Base-by-base conservation (phyloP, 2,797 vertebrate species). In the Leptatherina wallacei region DNA sequence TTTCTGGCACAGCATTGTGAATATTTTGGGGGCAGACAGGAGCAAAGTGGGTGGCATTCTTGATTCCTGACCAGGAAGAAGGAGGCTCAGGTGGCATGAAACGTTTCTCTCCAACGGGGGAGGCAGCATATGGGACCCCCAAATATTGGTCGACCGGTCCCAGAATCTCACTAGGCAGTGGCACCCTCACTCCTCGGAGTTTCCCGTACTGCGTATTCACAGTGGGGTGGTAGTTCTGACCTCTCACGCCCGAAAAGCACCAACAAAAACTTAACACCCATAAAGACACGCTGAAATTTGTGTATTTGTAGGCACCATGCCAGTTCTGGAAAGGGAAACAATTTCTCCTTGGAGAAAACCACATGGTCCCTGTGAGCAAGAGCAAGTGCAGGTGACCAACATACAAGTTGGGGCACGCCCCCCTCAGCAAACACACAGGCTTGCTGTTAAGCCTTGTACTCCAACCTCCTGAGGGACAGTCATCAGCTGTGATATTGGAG, bases 11-110 rank as follows among this genome's bases (percentile, higher is more conserved):
- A 0, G 98, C 97, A 13, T 97, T 99, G 93, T 99, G 98, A 91
- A 99, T 99, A 92, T 99, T 99, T 93, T 99, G 98, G n/a, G 98
- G 98, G 92, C 98, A 99, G 83, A 99, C 98, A 0, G 98, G 97
- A 16, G 98, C 96, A 87, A 99, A 99, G 91, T 98, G 97, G 56
- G 98, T 99, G 89, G 97, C 96, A 0, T 99, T 99, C 92, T 97
- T 97, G 92, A 99, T 98, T 89, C 97, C 98, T 0, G 98, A 99
- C 98, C 98, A 99, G 78, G 98, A 99, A 0, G 96, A 96, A 0
- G 98, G 97, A 0, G 97, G 96, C 80, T 99, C 98, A 0, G 98
- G 97, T 77, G 98, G 98, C 94, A 99, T 95, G 88, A 99, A 99
- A 40, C 98, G 96, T 86, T 98, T 99, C 83, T 99, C 98, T 62